Percentiles rank a stretch among this genome's conserved stretches.
phyloP scores from a whole-genome alignment of 2,888 invertebrate species.

The Ceramica pisi region DNA sequence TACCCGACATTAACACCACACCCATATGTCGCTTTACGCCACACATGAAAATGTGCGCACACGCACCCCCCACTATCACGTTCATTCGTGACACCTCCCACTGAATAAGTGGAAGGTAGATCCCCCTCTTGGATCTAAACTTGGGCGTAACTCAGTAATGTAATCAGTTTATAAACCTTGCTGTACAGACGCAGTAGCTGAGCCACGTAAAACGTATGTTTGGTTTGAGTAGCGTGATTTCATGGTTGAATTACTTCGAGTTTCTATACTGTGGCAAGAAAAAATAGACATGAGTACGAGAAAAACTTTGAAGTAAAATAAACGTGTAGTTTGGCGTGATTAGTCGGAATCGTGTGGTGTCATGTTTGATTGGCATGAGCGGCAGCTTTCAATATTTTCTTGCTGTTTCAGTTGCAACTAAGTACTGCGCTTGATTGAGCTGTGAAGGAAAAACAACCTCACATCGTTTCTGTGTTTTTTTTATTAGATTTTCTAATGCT shows the following conservation, averaged over 20 bases:
- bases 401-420: neutral
- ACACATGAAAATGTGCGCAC: constrained; percentile 71
- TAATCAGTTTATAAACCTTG: constrained; percentile 47
- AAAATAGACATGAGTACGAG: neutral
- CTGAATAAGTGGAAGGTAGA: constrained; percentile 82
- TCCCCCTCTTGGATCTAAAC: constrained; percentile 65
- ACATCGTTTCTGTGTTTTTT: neutral
- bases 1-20: constrained; percentile 37
- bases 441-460: neutral
- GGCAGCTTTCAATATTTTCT: neutral
- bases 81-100: constrained; percentile 85
- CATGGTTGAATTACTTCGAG: constrained; percentile 14
- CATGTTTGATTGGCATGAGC: constrained; percentile 4
- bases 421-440: neutral
- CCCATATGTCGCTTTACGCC: constrained; percentile 65
- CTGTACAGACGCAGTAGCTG: constrained; percentile 30
- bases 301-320: neutral
- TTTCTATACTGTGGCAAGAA: neutral
- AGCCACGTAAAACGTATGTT: constrained; percentile 9
- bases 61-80: constrained; percentile 79
- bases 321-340: constrained; percentile 9
- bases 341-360: neutral
- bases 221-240: constrained; percentile 26
- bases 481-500: neutral
- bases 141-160: constrained; percentile 62